Evolutionary conservation across 2,888 invertebrate genomes (phyloP).

Genomic region (Agriopis aurantiaria): DNA sequence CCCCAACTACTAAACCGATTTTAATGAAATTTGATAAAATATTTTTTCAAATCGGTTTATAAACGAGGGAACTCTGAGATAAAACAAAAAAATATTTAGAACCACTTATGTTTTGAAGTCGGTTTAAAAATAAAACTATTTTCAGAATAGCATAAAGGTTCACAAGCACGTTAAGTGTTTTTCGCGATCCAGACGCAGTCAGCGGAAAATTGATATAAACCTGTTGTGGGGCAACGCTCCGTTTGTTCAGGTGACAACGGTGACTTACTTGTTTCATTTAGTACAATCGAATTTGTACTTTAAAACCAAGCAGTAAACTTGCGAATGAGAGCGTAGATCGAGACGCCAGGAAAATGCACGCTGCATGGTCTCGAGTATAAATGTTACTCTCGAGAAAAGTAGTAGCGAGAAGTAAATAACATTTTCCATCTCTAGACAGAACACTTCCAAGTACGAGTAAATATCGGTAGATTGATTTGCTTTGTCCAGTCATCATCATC

Average conservation of each 20-base stretch:
- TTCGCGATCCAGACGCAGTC: conserved; percentile 80
- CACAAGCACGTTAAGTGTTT: conserved; percentile 72
- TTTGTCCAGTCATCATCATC: background rate
- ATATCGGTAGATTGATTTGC: conserved; percentile 51
- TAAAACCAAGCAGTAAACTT: conserved; percentile 51
- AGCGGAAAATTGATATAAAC: conserved; percentile 85
- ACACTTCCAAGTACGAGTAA: conserved; percentile 53
- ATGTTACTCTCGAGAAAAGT: conserved; percentile 73
- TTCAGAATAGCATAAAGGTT: too few relatives aligned
- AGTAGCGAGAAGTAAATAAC: conserved; percentile 67
- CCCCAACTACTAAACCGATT: too few relatives aligned
- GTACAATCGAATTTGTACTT: conserved; percentile 54
- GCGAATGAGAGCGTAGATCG: conserved; percentile 53
- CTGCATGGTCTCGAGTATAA: conserved; percentile 72
- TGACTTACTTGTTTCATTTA: conserved; percentile 65
- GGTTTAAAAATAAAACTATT: too few relatives aligned
- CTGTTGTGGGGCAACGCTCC: conserved; percentile 74
- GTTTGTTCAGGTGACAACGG: conserved; percentile 78
- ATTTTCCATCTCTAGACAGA: conserved; percentile 54
- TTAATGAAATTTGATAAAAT: too few relatives aligned
- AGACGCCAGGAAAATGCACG: conserved; percentile 75
- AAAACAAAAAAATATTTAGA: too few relatives aligned
- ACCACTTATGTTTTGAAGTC: too few relatives aligned
- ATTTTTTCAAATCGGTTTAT: too few relatives aligned
- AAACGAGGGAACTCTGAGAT: too few relatives aligned